Evolutionary conservation across 35 echinoderm and acorn worm species (phyloP).

Genomic region (Lytechinus pictus): DNA sequence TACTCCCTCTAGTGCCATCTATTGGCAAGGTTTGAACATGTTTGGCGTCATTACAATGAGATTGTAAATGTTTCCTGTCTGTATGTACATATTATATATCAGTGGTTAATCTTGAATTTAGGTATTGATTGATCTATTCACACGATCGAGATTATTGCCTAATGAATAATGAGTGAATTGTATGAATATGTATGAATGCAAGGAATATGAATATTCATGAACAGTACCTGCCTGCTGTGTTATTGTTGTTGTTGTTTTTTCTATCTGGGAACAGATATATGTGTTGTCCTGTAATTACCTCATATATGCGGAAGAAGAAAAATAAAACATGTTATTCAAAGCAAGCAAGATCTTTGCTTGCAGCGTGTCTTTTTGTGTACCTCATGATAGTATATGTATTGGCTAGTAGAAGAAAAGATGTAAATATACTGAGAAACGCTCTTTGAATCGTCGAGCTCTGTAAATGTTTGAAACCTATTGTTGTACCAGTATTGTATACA

Average conservation of each 20-base stretch:
- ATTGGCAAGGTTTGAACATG: neutral
- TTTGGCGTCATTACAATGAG: neutral
- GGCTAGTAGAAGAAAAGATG: neutral
- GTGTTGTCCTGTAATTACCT: constrained; percentile 32
- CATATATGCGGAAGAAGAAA: neutral
- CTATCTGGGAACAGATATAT: neutral
- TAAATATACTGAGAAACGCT: constrained; percentile 23
- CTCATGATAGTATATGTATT: constrained; percentile 23
- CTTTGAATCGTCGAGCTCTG: neutral
- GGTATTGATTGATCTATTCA: neutral
- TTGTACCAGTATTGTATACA: constrained; percentile 40
- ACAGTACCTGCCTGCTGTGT: constrained; percentile 30
- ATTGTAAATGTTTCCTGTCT: neutral
- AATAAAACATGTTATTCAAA: neutral
- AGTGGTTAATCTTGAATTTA: neutral
- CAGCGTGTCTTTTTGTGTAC: constrained; percentile 39
- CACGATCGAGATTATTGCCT: neutral
- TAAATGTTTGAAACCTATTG: constrained; percentile 25
- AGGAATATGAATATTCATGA: constrained; percentile 43
- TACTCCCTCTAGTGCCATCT: neutral
- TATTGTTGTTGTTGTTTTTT: constrained; percentile 19
- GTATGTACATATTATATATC: neutral
- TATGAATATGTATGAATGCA: constrained; percentile 31
- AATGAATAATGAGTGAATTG: neutral
- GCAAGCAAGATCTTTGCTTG: neutral